These are phyloP conservation scores for Scaptomyza graminum DNA, from an alignment of 1,140 invertebrate species.

Conservation along the genomic window DNA sequence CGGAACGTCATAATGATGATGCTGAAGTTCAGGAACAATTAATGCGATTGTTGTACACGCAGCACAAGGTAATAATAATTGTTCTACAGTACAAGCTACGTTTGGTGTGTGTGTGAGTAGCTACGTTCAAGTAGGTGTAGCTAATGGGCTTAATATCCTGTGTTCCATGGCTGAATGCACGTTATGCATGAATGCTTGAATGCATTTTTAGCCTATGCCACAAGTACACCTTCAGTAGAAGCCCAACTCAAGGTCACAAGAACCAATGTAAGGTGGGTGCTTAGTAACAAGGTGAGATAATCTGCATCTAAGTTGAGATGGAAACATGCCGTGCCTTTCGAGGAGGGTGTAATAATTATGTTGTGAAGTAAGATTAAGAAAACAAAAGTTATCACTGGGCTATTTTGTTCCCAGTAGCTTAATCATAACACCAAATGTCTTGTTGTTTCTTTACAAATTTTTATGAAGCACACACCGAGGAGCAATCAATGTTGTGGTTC, in stretches of 20 bases:
- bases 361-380: too few relatives aligned
- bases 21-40: constrained; percentile 51
- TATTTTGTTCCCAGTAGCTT: too few relatives aligned
- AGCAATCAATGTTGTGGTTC: constrained; percentile 40
- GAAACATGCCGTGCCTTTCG: too few relatives aligned
- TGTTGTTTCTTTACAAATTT: constrained; percentile 6
- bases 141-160: constrained; percentile 44
- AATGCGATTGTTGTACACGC: constrained; percentile 42
- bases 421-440: too few relatives aligned
- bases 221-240: constrained; percentile 28
- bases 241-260: constrained; percentile 54
- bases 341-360: too few relatives aligned
- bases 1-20: constrained; percentile 46
- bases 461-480: constrained; percentile 36
- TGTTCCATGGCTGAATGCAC: background rate
- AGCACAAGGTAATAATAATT: constrained; percentile 39
- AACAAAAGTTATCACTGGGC: too few relatives aligned
- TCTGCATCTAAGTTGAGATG: too few relatives aligned
- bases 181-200: constrained; percentile 6
- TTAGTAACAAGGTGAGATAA: background rate
- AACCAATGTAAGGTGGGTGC: background rate
- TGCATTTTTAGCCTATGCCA: background rate
- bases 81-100: constrained; percentile 2
- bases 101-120: too few relatives aligned
- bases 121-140: constrained; percentile 30